Evolutionary conservation across 1,140 invertebrate genomes (phyloP).

Genomic region (Atopsyche davidsoni): DNA sequence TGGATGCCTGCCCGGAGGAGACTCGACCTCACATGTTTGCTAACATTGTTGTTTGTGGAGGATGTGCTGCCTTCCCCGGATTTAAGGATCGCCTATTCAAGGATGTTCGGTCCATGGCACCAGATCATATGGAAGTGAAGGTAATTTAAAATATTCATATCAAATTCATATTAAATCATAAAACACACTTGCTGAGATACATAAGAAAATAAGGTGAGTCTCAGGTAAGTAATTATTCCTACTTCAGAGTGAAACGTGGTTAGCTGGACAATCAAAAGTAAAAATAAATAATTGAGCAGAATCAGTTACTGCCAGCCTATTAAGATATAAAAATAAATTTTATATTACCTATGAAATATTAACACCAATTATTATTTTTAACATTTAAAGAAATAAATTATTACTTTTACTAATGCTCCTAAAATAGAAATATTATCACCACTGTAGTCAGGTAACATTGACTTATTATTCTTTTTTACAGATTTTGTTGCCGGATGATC

Average conservation of each 20-base stretch:
- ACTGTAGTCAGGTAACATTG: slow-evolving; percentile 4
- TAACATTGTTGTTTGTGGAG: slow-evolving; percentile 92
- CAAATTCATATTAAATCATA: too few species aligned
- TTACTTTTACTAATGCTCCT: too few species aligned
- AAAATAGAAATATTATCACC: too few species aligned
- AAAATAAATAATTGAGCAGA: too few species aligned
- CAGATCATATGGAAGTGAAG: slow-evolving; percentile 68
- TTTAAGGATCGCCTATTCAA: slow-evolving; percentile 75
- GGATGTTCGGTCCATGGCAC: slow-evolving; percentile 73
- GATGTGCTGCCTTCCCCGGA: slow-evolving; percentile 76
- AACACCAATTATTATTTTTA: slow-evolving; percentile 3
- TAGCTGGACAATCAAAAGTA: too few species aligned
- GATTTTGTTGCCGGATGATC: slow-evolving; percentile 62
- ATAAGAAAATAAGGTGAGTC: too few species aligned
- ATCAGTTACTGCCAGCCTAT: too few species aligned
- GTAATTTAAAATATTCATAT: too few species aligned
- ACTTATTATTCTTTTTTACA: slow-evolving; percentile 29
- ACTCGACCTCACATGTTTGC: slow-evolving; percentile 74
- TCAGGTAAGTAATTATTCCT: too few species aligned
- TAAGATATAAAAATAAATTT: too few species aligned
- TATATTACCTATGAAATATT: not conserved
- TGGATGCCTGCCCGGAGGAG: slow-evolving; percentile 68
- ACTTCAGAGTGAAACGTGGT: too few species aligned
- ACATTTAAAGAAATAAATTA: not conserved
- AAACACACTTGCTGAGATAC: not conserved